Base-by-base conservation (phyloP, 2,113 vertebrate species). In the Serinus canaria region DNA sequence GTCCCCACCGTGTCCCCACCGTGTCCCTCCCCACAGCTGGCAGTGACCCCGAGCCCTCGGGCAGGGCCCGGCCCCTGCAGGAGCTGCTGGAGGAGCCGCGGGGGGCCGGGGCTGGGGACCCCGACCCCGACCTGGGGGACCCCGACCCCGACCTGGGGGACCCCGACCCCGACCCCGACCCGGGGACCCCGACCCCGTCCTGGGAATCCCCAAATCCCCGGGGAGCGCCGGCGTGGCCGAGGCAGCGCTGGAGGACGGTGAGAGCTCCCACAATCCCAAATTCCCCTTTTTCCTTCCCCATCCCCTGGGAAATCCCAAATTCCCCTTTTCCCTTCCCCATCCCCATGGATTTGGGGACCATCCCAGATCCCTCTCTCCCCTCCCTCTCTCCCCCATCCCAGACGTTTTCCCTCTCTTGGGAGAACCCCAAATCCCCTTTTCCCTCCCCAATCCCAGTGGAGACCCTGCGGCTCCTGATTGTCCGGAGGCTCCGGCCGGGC, bases 221-320 rank as follows among this genome's bases (percentile, higher is more conserved):
- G 55, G 89, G 2, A 2, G 18, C 1, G 83, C 96, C 24, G 97
- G 97, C 2, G 77, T 98, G 16, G 98, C 97, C 0, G 97, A 98
- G 22, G 97, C 98, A 0, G 98, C 98, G 15, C 89, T 98, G 87
- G 96, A 97, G 78, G 98, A 98, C 2, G 98, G 98, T 98, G 79
- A 96, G 98, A 35, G 3, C 41, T 5, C 9, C 35, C 23, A 18
- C 18, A 72, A 33, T 5, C 41, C 58, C 37, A 13, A 15, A 22
- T 6, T 7, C 60, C 13, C 18, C 1, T 0, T 3, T 33, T 7
- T 10, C 20, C 10, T 70, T 3, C n/a, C 7, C 16, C 13, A 2
- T 49, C 24, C 24, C 46, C 24, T 15, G 24, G 13, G 3, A 35
- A 67, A 33, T 24, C 43, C 64, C 43, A 18, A 14, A 68, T 49